A percentile compares a stretch with the other conserved stretches of the same genome.
phyloP scores from a whole-genome alignment of 1,140 invertebrate species.

The Eciton burchellii region DNA sequence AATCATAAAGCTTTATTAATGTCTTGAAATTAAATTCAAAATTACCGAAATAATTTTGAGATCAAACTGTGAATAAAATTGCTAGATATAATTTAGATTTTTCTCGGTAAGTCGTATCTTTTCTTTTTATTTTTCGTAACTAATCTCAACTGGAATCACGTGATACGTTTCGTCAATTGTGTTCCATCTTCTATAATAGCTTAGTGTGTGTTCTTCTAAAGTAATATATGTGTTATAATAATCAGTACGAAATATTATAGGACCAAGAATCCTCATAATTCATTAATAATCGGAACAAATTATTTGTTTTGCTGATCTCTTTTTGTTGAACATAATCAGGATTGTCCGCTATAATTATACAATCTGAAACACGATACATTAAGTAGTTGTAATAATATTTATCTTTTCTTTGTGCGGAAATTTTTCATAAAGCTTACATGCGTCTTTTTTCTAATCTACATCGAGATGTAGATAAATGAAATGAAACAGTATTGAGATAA shows the following conservation, averaged over 20 bases:
- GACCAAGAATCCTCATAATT: background rate
- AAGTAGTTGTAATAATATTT: background rate
- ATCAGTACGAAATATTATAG: background rate
- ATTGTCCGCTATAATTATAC: background rate
- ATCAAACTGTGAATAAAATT: no score
- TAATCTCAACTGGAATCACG: constrained; percentile 37
- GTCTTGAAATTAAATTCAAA: no score
- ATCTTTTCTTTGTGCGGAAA: no score
- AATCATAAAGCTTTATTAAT: no score
- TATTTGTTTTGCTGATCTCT: constrained; percentile 12
- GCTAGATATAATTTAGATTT: background rate
- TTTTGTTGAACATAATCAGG: background rate
- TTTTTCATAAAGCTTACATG: background rate
- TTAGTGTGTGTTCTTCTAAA: background rate
- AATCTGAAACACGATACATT: background rate
- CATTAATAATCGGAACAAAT: constrained; percentile 8
- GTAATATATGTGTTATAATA: background rate
- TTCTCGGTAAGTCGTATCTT: background rate
- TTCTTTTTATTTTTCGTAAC: constrained; percentile 15
- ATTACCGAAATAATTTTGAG: no score
- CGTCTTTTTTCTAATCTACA: background rate
- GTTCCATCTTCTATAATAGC: background rate
- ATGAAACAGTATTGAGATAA: constrained; percentile 29
- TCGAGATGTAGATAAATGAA: constrained; percentile 39
- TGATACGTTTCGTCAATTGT: constrained; percentile 25